Conservation (phyloP, 2,888 invertebrate genomes). For the Pandemis cinnamomeana region DNA sequence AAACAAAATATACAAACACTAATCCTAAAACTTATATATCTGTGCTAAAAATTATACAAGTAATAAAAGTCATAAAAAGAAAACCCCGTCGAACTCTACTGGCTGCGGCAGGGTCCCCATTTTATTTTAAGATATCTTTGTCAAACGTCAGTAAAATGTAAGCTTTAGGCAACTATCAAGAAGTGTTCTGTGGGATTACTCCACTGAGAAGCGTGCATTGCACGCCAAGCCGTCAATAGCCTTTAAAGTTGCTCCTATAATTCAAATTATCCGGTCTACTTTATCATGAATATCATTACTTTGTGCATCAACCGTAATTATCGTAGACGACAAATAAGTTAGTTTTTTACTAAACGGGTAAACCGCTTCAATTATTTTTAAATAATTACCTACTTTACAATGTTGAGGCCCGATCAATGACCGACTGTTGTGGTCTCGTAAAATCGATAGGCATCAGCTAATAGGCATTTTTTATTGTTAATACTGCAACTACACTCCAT, state of each 20-base stretch:
- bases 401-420: not conserved
- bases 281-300: constrained; percentile 12
- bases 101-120: no score
- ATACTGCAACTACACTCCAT: no score
- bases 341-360: constrained; percentile 21
- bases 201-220: no score
- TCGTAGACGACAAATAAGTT: constrained; percentile 9
- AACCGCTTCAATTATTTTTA: constrained; percentile 32
- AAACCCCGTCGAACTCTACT: no score
- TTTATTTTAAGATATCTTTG: no score
- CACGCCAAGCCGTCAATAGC: not conserved
- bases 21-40: no score
- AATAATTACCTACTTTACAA: constrained; percentile 11
- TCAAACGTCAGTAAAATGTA: no score
- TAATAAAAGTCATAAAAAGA: no score
- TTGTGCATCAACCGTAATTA: constrained; percentile 12
- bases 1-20: no score
- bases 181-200: no score
- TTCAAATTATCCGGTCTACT: constrained; percentile 3
- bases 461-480: not conserved
- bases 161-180: no score
- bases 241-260: not conserved
- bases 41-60: no score
- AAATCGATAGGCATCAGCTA: not conserved
- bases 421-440: not conserved